Evolutionary conservation across 2,888 invertebrate species (phyloP).

Genomic region (Lutraria lutraria): DNA sequence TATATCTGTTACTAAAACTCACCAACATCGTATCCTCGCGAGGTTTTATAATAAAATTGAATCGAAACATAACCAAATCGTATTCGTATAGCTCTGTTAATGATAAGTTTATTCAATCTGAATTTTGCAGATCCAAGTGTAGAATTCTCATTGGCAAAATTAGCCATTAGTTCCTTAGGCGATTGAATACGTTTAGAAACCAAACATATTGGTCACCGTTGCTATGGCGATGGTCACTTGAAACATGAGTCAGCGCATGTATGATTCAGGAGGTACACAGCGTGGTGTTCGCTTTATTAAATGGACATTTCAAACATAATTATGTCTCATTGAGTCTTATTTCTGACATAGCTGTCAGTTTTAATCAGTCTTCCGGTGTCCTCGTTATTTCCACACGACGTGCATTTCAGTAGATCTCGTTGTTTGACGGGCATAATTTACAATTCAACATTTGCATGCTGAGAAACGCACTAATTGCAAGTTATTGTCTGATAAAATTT

Average conservation of each 20-base stretch:
- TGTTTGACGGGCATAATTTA: background rate
- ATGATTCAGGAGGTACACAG: slow-evolving; percentile 48
- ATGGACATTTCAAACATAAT: slow-evolving; percentile 61
- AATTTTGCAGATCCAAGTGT: background rate
- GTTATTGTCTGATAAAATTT: slow-evolving; percentile 15
- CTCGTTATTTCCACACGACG: slow-evolving; percentile 2
- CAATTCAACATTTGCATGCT: slow-evolving; percentile 6
- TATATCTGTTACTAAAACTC: too few species aligned
- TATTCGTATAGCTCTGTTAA: too few species aligned
- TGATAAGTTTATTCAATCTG: too few species aligned
- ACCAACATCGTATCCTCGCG: too few species aligned
- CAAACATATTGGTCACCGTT: slow-evolving; percentile 1
- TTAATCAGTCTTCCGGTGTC: slow-evolving; percentile 15
- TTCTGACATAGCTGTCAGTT: slow-evolving; percentile 31
- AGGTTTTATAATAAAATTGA: too few species aligned
- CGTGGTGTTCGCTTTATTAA: slow-evolving; percentile 55
- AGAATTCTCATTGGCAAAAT: background rate
- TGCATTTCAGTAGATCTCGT: background rate
- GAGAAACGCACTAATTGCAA: background rate
- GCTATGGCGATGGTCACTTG: background rate
- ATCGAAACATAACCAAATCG: too few species aligned
- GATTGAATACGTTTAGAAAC: too few species aligned
- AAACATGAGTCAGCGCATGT: slow-evolving; percentile 26
- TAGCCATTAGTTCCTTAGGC: background rate
- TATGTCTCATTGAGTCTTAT: slow-evolving; percentile 29